phyloP scores from a whole-genome alignment of 2,113 vertebrate species.

The Alosa alosa region DNA sequence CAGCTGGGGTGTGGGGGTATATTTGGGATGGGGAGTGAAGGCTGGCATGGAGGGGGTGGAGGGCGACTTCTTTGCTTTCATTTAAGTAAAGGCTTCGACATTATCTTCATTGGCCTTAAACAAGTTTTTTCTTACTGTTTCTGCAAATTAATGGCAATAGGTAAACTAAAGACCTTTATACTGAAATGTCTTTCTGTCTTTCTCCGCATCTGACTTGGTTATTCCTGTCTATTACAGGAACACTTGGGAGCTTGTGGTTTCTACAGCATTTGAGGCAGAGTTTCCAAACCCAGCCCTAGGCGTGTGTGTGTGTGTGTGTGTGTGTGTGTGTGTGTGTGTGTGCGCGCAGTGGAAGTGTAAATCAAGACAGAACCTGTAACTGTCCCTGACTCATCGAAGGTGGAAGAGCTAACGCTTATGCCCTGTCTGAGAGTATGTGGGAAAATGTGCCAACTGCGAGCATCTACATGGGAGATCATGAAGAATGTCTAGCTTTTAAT shows the following conservation, averaged over 20 bases:
- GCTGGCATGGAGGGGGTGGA: not conserved
- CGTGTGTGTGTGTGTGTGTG: not conserved
- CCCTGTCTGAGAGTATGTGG: not conserved
- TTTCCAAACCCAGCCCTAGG: constrained; percentile 26
- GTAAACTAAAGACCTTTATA: not conserved
- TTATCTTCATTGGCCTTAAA: not conserved
- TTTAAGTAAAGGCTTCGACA: not conserved
- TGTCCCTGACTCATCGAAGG: constrained; percentile 33
- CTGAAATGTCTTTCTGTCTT: not conserved
- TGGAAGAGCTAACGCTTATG: constrained; percentile 5
- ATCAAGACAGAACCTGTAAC: constrained; percentile 24
- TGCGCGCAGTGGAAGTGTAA: not conserved
- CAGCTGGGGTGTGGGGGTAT: constrained; percentile 59
- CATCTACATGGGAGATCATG: not conserved
- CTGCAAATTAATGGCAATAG: not conserved
- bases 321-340: not conserved
- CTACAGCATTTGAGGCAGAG: constrained; percentile 23
- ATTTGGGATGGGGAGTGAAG: not conserved
- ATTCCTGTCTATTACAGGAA: not conserved
- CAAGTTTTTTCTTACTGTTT: not conserved
- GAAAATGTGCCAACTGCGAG: not conserved
- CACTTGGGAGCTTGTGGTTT: not conserved
- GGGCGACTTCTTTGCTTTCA: not conserved
- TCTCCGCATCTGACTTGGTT: not conserved
- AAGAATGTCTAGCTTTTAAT: not conserved